Conservation (phyloP, 2,797 vertebrate genomes). For the Sebastes oblongus region DNA sequence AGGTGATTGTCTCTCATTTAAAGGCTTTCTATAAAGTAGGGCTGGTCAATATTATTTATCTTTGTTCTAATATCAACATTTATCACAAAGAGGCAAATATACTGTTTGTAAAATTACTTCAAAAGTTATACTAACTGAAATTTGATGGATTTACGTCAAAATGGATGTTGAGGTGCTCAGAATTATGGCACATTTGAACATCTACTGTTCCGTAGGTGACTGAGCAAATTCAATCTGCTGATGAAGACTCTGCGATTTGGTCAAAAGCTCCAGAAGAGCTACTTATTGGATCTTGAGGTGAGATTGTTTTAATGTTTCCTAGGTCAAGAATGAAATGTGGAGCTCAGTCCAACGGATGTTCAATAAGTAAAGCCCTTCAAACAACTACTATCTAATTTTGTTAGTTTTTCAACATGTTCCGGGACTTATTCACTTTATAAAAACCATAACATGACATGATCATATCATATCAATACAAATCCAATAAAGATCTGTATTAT, state of each 20-base stretch:
- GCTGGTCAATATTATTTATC: background rate
- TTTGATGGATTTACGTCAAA: background rate
- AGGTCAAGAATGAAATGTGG: background rate
- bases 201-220: background rate
- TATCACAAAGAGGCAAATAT: background rate
- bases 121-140: background rate
- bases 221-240: background rate
- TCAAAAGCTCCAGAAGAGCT: background rate
- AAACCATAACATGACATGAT: background rate
- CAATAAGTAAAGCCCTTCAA: background rate
- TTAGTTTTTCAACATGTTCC: background rate
- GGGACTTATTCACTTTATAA: background rate
- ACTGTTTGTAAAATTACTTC: background rate
- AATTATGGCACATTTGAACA: background rate
- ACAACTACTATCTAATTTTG: background rate
- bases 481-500: background rate
- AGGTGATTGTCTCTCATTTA: constrained; percentile 5
- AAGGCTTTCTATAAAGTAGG: background rate
- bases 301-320: background rate
- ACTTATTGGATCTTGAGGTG: background rate
- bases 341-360: background rate
- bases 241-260: background rate
- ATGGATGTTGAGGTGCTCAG: background rate
- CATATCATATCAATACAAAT: background rate
- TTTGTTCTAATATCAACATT: background rate